A percentile compares a stretch with the other conserved stretches of the same genome.
phyloP scores from a whole-genome alignment of 2,113 vertebrate genomes.

The Cisticola juncidis region DNA sequence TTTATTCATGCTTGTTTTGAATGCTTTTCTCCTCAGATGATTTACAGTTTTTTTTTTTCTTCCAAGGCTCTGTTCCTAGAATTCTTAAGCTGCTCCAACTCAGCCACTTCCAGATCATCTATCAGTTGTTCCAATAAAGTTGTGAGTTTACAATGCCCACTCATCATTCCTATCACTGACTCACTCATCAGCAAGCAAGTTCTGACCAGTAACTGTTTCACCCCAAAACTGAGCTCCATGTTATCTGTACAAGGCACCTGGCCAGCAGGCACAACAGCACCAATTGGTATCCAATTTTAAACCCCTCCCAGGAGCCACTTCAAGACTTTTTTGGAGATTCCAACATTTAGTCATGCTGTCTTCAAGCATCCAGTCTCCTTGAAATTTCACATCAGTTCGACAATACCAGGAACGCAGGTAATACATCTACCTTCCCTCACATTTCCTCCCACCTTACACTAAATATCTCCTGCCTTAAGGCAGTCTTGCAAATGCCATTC shows the following conservation, averaged over 20 bases:
- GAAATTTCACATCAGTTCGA: not conserved
- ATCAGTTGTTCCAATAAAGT: not conserved
- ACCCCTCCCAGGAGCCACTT: not conserved
- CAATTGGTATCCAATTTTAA: not conserved
- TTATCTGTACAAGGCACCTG: not conserved
- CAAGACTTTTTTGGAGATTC: not conserved
- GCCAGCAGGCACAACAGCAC: not conserved
- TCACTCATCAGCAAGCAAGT: not conserved
- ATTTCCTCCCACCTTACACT: not conserved
- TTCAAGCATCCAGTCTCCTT: not conserved
- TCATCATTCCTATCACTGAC: not conserved
- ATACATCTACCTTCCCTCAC: not conserved
- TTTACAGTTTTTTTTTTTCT: not conserved
- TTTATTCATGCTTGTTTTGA: not conserved
- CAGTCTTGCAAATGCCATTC: not conserved
- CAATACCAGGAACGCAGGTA: not conserved
- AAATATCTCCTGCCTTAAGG: not conserved
- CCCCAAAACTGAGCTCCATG: not conserved
- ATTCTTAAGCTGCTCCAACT: not conserved
- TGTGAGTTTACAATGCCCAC: not conserved
- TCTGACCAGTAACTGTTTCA: not conserved
- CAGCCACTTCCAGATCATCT: not conserved
- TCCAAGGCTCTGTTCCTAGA: constrained; percentile 8
- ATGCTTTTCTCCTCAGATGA: not conserved
- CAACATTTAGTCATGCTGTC: not conserved